Evolutionary conservation across 2,888 invertebrate species (phyloP).

Genomic region (Lissocephala sabroskyi): DNA sequence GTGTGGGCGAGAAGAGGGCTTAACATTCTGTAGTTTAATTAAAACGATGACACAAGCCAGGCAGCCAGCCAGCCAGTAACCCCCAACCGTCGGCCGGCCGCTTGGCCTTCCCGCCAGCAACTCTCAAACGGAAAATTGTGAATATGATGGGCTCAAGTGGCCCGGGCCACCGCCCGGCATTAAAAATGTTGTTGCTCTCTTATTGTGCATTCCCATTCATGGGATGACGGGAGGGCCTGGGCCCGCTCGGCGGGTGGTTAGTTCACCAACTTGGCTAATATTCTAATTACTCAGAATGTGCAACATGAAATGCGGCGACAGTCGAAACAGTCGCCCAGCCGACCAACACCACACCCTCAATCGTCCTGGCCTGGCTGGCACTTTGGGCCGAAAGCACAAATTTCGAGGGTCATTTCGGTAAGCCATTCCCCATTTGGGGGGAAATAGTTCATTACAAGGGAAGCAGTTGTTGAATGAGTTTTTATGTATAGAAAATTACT

Average conservation of each 20-base stretch:
- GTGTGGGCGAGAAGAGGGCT: conserved; percentile 9
- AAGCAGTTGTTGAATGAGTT: too few relatives aligned
- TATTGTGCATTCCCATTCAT: not conserved
- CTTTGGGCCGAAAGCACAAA: too few relatives aligned
- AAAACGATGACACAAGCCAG: conserved; percentile 28
- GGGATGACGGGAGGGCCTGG: not conserved
- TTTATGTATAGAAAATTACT: too few relatives aligned
- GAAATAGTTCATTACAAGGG: too few relatives aligned
- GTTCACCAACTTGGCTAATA: conserved; percentile 50
- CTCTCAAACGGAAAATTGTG: conserved; percentile 25
- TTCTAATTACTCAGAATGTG: conserved; percentile 45
- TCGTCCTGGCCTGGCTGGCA: too few relatives aligned
- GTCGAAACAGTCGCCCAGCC: too few relatives aligned
- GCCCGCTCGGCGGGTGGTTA: conserved; percentile 25
- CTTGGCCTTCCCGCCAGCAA: not conserved
- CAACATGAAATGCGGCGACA: too few relatives aligned
- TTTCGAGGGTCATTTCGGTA: too few relatives aligned
- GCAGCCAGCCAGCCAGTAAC: not conserved
- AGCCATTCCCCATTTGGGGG: too few relatives aligned
- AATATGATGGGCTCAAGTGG: conserved; percentile 47
- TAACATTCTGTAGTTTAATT: conserved; percentile 38
- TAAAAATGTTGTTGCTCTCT: not conserved
- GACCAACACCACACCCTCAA: too few relatives aligned
- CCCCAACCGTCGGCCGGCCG: not conserved
- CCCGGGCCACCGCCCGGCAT: conserved; percentile 20